These are phyloP conservation scores for Doryteuthis pealeii DNA, from an alignment of 1,140 invertebrate genomes.

Conservation along the genomic window DNA sequence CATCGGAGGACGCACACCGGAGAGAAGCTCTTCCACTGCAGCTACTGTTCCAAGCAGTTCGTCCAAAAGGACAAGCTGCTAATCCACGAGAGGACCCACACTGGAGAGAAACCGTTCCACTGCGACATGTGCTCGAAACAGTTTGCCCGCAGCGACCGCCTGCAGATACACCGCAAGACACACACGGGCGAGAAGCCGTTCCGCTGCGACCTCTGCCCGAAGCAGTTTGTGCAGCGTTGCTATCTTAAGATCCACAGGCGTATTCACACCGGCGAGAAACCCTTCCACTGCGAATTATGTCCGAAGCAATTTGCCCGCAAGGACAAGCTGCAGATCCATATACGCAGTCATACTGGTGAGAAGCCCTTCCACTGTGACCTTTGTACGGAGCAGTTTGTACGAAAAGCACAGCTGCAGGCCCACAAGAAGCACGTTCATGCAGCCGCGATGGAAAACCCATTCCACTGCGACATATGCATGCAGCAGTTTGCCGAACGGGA, in stretches of 20 bases:
- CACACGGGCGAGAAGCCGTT: constrained; percentile 16
- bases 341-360: constrained; percentile 11
- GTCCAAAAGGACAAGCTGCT: background rate
- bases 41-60: constrained; percentile 79
- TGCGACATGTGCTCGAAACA: constrained; percentile 87
- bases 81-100: constrained; percentile 51
- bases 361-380: constrained; percentile 65
- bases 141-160: constrained; percentile 82
- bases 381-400: constrained; percentile 82
- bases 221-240: background rate
- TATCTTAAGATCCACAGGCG: constrained; percentile 7
- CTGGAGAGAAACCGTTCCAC: constrained; percentile 92
- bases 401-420: constrained; percentile 47
- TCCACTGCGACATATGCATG: constrained; percentile 57
- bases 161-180: constrained; percentile 59
- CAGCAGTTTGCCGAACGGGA: constrained; percentile 28
- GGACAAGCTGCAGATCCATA: background rate
- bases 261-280: constrained; percentile 12
- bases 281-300: constrained; percentile 63
- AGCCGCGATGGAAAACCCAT: constrained; percentile 37
- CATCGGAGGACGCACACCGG: constrained; percentile 56
- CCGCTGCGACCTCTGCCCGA: background rate
- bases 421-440: background rate
- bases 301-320: constrained; percentile 68
- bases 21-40: constrained; percentile 76